Percentiles rank a stretch among this genome's conserved stretches.
phyloP scores from a whole-genome alignment of 2,797 vertebrate genomes.

The Melanotaenia parkinsoni region DNA sequence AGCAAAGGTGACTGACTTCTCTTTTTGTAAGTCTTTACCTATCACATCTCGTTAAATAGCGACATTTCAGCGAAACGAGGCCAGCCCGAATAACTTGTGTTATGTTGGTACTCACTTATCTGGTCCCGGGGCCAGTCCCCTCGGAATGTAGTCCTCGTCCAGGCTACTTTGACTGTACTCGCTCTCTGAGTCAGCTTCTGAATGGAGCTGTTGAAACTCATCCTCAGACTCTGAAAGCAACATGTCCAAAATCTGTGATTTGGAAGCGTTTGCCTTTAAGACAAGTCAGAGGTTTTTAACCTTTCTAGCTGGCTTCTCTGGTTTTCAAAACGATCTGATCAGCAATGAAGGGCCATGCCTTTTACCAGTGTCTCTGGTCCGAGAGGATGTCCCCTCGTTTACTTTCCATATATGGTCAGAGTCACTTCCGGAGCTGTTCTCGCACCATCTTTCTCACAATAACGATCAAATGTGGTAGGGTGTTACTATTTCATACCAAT shows the following conservation, averaged over 20 bases:
- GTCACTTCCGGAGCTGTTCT: neutral
- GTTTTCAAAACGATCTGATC: neutral
- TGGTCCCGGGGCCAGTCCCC: constrained; percentile 18
- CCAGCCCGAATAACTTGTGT: neutral
- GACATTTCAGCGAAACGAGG: neutral
- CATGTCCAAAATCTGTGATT: constrained; percentile 23
- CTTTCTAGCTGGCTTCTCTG: neutral
- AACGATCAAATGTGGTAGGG: no score
- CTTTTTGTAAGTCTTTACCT: neutral
- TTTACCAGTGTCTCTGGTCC: neutral
- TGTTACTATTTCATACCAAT: neutral
- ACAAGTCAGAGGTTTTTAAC: neutral
- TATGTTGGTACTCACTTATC: constrained; percentile 48
- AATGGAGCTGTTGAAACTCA: constrained; percentile 19
- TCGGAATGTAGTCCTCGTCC: constrained; percentile 51
- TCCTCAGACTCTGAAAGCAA: constrained; percentile 48
- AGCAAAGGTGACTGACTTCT: neutral
- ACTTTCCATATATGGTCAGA: constrained; percentile 5
- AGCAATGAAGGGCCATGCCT: neutral
- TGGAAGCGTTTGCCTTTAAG: neutral
- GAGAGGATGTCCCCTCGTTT: constrained; percentile 9
- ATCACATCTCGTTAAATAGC: neutral
- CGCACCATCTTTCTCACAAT: neutral
- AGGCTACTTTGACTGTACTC: constrained; percentile 9
- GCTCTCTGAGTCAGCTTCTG: constrained; percentile 33